Conservation (phyloP, 1,140 invertebrate species). For the Eumaeus atala region DNA sequence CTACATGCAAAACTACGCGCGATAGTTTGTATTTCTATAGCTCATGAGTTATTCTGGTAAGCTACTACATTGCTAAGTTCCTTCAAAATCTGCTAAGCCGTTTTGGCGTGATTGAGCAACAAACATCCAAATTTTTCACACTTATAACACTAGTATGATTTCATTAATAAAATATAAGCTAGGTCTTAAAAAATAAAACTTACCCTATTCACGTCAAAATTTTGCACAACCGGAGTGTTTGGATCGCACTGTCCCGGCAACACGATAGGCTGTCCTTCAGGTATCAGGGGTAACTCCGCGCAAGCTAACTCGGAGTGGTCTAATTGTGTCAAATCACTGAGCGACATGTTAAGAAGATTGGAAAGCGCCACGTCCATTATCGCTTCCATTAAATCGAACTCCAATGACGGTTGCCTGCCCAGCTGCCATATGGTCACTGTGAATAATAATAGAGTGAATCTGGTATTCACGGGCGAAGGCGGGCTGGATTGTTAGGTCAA, state of each 20-base stretch:
- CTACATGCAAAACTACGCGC: too few relatives aligned
- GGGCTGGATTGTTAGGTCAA: too few relatives aligned
- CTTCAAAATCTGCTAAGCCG: too few relatives aligned
- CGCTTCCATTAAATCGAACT: constrained; percentile 29
- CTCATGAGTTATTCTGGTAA: too few relatives aligned
- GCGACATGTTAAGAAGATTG: constrained; percentile 27
- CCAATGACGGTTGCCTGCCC: constrained; percentile 25
- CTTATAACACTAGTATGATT: too few relatives aligned
- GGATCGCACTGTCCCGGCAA: constrained; percentile 49
- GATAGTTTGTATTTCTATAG: too few relatives aligned
- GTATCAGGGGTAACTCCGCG: constrained; percentile 35
- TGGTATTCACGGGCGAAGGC: too few relatives aligned
- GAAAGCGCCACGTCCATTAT: constrained; percentile 32
- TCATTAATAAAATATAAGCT: too few relatives aligned
- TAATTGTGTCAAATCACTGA: constrained; percentile 24
- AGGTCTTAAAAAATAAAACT: constrained; percentile 31
- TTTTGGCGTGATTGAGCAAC: too few relatives aligned
- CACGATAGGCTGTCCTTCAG: constrained; percentile 38
- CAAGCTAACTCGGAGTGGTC: constrained; percentile 41
- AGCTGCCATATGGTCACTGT: constrained; percentile 49
- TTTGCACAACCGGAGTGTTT: constrained; percentile 39
- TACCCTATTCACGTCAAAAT: constrained; percentile 45
- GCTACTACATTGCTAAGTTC: too few relatives aligned
- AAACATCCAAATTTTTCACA: too few relatives aligned
- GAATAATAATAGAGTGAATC: constrained; percentile 11